These are phyloP conservation scores for Oreohelix idahoensis DNA, from an alignment of 1,140 invertebrate species.

Conservation along the genomic window DNA sequence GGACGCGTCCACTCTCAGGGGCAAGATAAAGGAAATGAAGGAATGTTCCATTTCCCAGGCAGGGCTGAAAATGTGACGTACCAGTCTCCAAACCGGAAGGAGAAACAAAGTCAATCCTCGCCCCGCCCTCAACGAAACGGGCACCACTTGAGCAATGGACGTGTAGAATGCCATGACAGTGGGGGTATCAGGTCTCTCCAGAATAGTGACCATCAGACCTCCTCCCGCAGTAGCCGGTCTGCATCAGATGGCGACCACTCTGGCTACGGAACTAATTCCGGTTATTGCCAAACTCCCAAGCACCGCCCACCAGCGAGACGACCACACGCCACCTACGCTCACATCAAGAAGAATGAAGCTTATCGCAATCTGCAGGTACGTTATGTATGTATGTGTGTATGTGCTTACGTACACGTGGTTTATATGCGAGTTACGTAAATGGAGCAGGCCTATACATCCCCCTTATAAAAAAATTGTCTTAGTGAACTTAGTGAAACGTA, in stretches of 20 bases:
- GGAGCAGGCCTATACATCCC: no score
- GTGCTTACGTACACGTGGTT: no score
- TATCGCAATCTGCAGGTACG: background rate
- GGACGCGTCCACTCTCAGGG: background rate
- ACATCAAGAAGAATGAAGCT: background rate
- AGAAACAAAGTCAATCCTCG: background rate
- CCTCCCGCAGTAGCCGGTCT: background rate
- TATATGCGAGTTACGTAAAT: no score
- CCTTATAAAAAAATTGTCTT: no score
- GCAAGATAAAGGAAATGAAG: background rate
- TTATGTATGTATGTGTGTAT: no score
- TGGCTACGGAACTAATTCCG: no score
- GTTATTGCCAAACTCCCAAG: background rate
- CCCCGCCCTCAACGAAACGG: slow-evolving; percentile 11
- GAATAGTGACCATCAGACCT: no score
- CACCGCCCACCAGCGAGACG: background rate
- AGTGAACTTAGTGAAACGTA: no score
- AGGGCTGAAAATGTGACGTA: no score
- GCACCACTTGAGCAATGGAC: background rate
- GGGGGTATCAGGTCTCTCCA: background rate
- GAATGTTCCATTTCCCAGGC: background rate
- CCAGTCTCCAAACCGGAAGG: background rate
- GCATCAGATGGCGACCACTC: background rate
- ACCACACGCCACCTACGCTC: background rate
- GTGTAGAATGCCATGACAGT: background rate